Percentiles rank a stretch among this genome's conserved stretches.
Conservation (phyloP, 1,140 invertebrate genomes). For the Gryon sp. region DNA sequence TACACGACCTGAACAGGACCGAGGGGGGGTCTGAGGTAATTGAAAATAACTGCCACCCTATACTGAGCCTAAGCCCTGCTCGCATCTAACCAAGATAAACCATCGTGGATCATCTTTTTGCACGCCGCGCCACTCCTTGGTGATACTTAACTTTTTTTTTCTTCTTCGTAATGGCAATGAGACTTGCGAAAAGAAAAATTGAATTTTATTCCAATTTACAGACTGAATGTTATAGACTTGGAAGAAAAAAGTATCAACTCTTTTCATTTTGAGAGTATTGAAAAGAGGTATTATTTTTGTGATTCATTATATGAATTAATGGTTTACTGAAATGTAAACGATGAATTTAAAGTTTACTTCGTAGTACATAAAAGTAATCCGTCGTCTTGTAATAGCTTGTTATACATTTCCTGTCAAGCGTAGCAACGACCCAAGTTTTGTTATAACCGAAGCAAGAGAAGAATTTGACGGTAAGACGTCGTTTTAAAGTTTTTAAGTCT, state of each 20-base stretch:
- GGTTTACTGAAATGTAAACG: constrained; percentile 30
- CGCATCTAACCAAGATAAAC: constrained; percentile 73
- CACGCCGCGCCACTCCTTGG: constrained; percentile 35
- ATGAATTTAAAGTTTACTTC: constrained; percentile 23
- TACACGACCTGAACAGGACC: constrained; percentile 69
- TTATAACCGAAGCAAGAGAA: constrained; percentile 46
- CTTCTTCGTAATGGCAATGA: too few relatives aligned
- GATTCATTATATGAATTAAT: constrained; percentile 7
- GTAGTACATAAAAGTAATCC: constrained; percentile 46
- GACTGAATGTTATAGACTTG: too few relatives aligned
- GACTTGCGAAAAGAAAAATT: constrained; percentile 19
- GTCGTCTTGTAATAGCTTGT: constrained; percentile 51
- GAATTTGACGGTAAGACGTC: constrained; percentile 60
- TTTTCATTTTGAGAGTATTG: too few relatives aligned
- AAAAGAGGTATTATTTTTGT: constrained; percentile 5
- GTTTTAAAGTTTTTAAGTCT: constrained; percentile 73
- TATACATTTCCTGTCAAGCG: constrained; percentile 58
- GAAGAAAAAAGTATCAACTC: too few relatives aligned
- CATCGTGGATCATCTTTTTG: constrained; percentile 70
- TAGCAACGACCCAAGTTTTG: constrained; percentile 52
- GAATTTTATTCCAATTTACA: constrained; percentile 5
- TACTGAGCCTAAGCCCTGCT: constrained; percentile 71
- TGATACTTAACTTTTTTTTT: constrained; percentile 54
- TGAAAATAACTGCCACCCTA: constrained; percentile 79
- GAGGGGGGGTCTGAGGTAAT: constrained; percentile 75